Base-by-base conservation (phyloP, 2,888 invertebrate species). In the Gisinianus flammeolus region DNA sequence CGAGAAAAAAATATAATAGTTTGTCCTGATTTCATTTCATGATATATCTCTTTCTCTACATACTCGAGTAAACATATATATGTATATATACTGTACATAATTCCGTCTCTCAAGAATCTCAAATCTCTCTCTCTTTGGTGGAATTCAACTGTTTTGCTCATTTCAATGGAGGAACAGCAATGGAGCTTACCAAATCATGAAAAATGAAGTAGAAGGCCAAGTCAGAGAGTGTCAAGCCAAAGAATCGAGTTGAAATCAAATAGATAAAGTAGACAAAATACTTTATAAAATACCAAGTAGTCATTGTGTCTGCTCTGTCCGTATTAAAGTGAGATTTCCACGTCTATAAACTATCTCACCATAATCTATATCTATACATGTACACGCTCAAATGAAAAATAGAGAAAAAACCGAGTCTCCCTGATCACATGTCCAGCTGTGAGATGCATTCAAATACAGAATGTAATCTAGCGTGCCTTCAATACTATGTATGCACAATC, bases 351-450 rank as follows among this genome's bases (percentile, higher is more conserved):
- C n/a, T n/a, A n/a, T n/a, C n/a, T n/a, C n/a, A n/a, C n/a, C n/a
- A n/a, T n/a, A n/a, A n/a, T n/a, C n/a, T n/a, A n/a, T n/a, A n/a
- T n/a, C n/a, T 4, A 2, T 26, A 58, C 28, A 52, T 33, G 54
- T 28, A 22, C 67, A 74, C 35, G 52, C 54, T 74, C 64, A 52
- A 64, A 74, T 74, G 74, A 74, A 66, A 74, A 74, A 66, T 74
- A 31, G 52, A 66, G 66, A 66, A 74, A 74, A 74, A 74, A 52
- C 30, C 52, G 52, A 74, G 74, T 73, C 73, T 76, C 76, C 69
- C 77, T 79, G 81, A 82, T 82, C 82, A 80, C 78, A 81, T 81
- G 81, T 83, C 83, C 83, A 83, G 83, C 83, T 83, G 83, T 80
- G 83, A 70, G 79, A 80, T 80, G 81, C 77, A 80, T 82, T 79